Evolutionary conservation across 2,797 vertebrate species (phyloP).

Genomic region (Diceros bicornis): DNA sequence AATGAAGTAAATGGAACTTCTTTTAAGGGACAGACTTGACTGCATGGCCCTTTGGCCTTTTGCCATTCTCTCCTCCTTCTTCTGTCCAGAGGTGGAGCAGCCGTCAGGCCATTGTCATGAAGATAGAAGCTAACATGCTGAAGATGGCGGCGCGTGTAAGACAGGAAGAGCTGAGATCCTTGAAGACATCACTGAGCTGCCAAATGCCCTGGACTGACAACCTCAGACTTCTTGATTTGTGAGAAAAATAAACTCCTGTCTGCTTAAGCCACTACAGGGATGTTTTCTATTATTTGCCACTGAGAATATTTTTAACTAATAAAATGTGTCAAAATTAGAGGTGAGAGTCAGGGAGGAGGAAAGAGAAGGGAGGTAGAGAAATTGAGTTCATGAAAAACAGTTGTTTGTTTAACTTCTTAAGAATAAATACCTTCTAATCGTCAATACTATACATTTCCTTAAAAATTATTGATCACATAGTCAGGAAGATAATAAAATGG

Average conservation of each 20-base stretch:
- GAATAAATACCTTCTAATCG: background rate
- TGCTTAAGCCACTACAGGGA: background rate
- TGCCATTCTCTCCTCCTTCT: background rate
- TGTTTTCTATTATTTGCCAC: background rate
- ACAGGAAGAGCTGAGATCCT: background rate
- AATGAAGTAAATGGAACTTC: background rate
- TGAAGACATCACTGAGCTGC: background rate
- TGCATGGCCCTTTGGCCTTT: background rate
- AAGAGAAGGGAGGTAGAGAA: background rate
- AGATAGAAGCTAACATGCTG: background rate
- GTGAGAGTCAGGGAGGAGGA: background rate
- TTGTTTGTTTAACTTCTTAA: background rate
- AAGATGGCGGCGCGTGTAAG: background rate
- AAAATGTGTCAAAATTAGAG: background rate
- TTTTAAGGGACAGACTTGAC: background rate
- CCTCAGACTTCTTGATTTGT: background rate
- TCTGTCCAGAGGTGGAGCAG: background rate
- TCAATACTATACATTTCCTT: background rate
- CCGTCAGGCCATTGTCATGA: background rate
- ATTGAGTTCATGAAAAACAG: background rate
- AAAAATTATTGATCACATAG: background rate
- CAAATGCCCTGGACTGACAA: background rate
- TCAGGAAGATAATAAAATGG: conserved; percentile 34
- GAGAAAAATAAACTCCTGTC: background rate
- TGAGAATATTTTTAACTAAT: conserved; percentile 37